phyloP scores from a whole-genome alignment of 2,113 vertebrate genomes.

The Notarius lentiginosus region DNA sequence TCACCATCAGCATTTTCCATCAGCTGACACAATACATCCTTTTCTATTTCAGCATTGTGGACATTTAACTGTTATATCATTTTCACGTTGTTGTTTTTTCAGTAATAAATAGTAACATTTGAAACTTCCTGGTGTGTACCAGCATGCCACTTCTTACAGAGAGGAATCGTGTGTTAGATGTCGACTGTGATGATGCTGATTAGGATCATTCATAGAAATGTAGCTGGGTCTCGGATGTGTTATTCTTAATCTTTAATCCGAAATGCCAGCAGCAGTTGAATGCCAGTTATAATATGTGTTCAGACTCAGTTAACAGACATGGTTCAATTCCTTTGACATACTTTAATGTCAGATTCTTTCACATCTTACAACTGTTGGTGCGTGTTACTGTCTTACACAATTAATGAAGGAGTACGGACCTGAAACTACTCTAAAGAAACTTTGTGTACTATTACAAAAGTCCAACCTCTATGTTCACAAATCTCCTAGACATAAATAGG shows the following conservation, averaged over 20 bases:
- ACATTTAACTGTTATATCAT: not conserved
- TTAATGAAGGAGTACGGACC: not conserved
- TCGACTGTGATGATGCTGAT: not conserved
- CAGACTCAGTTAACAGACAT: not conserved
- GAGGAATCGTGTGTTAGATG: not conserved
- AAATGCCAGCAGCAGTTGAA: not conserved
- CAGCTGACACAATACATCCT: slow-evolving; percentile 16
- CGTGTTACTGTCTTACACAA: not conserved
- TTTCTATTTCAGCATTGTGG: not conserved
- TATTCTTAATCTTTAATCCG: not conserved
- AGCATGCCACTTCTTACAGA: not conserved
- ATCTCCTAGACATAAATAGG: not conserved
- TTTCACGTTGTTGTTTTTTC: no score
- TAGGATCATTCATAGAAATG: not conserved
- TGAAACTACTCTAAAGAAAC: not conserved
- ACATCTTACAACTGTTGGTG: not conserved
- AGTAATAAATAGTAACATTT: no score
- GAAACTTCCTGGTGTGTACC: not conserved
- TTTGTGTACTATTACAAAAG: not conserved
- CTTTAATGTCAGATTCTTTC: not conserved
- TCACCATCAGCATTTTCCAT: slow-evolving; percentile 29
- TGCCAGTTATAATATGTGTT: not conserved
- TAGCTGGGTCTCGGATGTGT: not conserved
- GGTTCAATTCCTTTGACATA: not conserved
- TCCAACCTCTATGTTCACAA: not conserved